Base-by-base conservation (phyloP, 1,140 invertebrate species). In the Odontomachus brunneus region DNA sequence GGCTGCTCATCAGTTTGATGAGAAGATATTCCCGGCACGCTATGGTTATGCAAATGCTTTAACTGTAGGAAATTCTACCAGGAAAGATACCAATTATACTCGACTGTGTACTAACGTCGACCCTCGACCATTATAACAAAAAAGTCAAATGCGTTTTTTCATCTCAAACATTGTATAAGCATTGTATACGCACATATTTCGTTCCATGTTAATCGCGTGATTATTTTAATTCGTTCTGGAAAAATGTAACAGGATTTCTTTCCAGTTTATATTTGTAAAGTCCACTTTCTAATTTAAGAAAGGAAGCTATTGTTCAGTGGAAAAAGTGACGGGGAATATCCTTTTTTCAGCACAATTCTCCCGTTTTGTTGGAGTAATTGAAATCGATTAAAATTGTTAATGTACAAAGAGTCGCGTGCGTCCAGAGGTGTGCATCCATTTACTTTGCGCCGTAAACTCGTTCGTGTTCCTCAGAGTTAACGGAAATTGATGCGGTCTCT, bases 1-100 rank as follows among this genome's bases (percentile, higher is more conserved):
- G 81, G 89, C 89, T 85, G 91, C 89, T 91, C 91, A 92, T 91
- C 88, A 91, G 89, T 93, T 93, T 90, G 91, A 93, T 93, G 91
- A 92, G 90, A 90, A 92, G 90, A 92, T 91, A 92, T 91, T 91
- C 88, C 86, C 89, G 90, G 89, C 90, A 92, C 91, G 91, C 88
- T 83, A 91, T 85, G 59, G 72, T 53, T 83, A 82, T 85, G 85
- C 67, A 81, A 69, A 84, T 63, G 66, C 33, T 83, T 49, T 86
- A 86, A 78, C 71, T 86, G 73, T 65, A 69, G 49, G 17, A 78
- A 78, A 78, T 69, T 78, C 48, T 69, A 78, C 55, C 14, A 51
- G 49, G 24, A 15, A 24, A 69, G 17, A 44, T 15, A 17, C 33
- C 75, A 78, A 69, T 78, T 78, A 69, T 57, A 38, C 69, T 29